These are phyloP conservation scores for Crotalus horridus DNA, from an alignment of 2,113 vertebrate species.

Conservation along the genomic window DNA sequence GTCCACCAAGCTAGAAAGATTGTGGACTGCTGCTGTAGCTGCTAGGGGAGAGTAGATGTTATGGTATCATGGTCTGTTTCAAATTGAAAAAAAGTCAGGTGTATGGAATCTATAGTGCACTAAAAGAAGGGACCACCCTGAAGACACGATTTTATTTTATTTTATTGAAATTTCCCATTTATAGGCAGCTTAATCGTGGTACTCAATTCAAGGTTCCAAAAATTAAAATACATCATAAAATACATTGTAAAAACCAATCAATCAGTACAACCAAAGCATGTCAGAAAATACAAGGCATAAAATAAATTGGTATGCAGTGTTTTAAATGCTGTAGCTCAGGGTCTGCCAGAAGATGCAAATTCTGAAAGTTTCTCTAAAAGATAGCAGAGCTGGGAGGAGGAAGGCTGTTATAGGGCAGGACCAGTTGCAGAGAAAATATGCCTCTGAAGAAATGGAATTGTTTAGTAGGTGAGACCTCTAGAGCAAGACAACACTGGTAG, in stretches of 20 bases:
- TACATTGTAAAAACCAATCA: background rate
- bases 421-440: background rate
- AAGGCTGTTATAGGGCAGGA: background rate
- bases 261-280: background rate
- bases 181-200: background rate
- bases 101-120: background rate
- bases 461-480: background rate
- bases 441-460: background rate
- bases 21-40: background rate
- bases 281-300: background rate
- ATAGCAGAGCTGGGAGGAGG: fast-evolving
- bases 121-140: background rate
- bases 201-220: background rate
- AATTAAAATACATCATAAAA: background rate
- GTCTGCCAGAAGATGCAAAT: background rate
- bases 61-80: background rate
- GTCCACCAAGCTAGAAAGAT: too few relatives aligned
- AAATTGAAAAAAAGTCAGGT: background rate
- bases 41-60: background rate
- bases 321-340: background rate
- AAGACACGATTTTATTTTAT: background rate
- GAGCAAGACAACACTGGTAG: background rate
- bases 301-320: background rate
- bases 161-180: background rate
- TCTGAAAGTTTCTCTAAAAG: background rate